Conservation (phyloP, 2,797 vertebrate species). For the Onychomys leucogaster region DNA sequence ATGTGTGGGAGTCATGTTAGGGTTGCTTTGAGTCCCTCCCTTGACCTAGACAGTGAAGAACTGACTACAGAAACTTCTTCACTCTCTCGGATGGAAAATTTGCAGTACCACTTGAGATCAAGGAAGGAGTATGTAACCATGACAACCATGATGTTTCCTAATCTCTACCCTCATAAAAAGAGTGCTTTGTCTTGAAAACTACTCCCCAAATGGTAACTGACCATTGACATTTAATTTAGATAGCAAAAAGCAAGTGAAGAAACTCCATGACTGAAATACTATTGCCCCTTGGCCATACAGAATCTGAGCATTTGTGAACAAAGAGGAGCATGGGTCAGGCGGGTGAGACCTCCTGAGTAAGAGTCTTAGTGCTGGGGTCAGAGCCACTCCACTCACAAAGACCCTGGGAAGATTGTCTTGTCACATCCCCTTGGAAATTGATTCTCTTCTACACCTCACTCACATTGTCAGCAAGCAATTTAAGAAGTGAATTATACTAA, state of each 20-base stretch:
- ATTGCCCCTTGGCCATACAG: not conserved
- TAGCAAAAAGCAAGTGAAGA: constrained; percentile 1
- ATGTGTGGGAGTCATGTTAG: not conserved
- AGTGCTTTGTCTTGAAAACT: constrained; percentile 8
- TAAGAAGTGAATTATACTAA: constrained; percentile 74
- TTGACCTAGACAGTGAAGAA: not conserved
- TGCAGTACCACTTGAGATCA: not conserved
- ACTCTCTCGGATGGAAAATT: not conserved
- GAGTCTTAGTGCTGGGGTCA: not conserved
- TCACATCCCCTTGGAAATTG: not conserved
- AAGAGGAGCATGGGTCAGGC: not conserved
- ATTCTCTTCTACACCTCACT: constrained; percentile 46
- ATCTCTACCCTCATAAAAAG: not conserved
- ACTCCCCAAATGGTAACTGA: not conserved
- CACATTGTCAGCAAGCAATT: constrained; percentile 66
- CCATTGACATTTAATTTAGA: not conserved
- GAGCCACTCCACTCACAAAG: not conserved
- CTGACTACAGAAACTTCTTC: not conserved
- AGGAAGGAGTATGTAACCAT: not conserved
- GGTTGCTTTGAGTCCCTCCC: not conserved
- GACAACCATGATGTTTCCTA: not conserved
- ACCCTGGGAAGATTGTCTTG: not conserved
- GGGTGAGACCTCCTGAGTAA: not conserved
- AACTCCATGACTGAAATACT: not conserved
- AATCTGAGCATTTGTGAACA: not conserved